A percentile compares a stretch with the other conserved stretches of the same genome.
Conservation (phyloP, 2,888 invertebrate genomes). For the Oligia strigilis region DNA sequence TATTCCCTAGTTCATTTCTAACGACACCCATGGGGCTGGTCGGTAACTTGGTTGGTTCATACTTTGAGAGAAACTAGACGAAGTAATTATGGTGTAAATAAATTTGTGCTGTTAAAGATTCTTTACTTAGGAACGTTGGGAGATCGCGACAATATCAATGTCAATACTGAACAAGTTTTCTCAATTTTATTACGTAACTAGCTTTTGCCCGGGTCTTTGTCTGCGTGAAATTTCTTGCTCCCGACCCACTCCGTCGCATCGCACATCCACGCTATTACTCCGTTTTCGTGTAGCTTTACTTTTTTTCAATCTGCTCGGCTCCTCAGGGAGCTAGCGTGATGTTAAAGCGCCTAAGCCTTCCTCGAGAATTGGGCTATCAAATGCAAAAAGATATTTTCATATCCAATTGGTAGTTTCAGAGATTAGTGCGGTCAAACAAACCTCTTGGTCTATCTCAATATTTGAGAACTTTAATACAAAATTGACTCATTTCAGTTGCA, state of each 20-base stretch:
- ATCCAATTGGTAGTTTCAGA: too few species aligned
- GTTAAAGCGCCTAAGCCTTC: too few species aligned
- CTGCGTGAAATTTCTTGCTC: not conserved
- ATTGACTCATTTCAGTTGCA: too few species aligned
- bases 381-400: too few species aligned
- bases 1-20: conserved; percentile 27
- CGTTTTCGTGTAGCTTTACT: too few species aligned
- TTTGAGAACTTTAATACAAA: not conserved
- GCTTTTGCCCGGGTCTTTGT: not conserved
- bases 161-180: not conserved
- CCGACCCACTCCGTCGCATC: not conserved
- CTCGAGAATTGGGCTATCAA: too few species aligned
- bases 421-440: too few species aligned
- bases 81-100: conserved; percentile 13
- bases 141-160: not conserved
- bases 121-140: not conserved
- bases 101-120: conserved; percentile 9
- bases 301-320: too few species aligned
- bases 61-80: not conserved
- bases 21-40: conserved; percentile 41
- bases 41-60: conserved; percentile 36
- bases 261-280: too few species aligned
- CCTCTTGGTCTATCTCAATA: too few species aligned
- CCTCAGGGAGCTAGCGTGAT: too few species aligned
- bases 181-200: not conserved